Percentiles rank a stretch among this genome's conserved stretches.
Conservation (phyloP, 37 sponge, comb jelly and placozoan genomes). For the Halichondria panicea region DNA sequence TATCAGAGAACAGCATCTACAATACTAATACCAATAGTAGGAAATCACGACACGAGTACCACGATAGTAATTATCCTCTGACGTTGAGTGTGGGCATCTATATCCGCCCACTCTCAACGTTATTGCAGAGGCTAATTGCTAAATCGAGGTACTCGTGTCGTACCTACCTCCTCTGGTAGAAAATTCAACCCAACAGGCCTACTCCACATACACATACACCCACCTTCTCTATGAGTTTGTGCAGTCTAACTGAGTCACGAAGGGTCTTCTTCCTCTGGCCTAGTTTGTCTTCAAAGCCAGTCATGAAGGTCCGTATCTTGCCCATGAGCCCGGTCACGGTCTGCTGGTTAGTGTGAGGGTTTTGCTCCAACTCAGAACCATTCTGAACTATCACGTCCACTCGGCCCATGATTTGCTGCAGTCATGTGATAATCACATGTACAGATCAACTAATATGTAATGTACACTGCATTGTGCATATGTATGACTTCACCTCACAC, state of each 20-base stretch:
- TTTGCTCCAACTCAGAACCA: slow-evolving; percentile 22
- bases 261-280: slow-evolving; percentile 47
- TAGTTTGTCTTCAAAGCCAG: slow-evolving; percentile 42
- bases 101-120: too few species aligned
- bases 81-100: too few species aligned
- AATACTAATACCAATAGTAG: too few species aligned
- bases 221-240: slow-evolving; percentile 58
- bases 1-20: too few species aligned
- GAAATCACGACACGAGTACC: too few species aligned
- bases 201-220: too few species aligned
- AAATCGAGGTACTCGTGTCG: too few species aligned
- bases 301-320: slow-evolving; percentile 30
- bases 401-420: slow-evolving; percentile 46
- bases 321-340: slow-evolving; percentile 24
- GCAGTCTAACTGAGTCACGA: slow-evolving; percentile 45
- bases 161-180: too few species aligned
- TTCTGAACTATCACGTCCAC: slow-evolving; percentile 15
- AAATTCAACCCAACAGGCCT: too few species aligned
- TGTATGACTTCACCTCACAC: too few species aligned
- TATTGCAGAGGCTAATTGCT: too few species aligned
- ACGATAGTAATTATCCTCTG: too few species aligned
- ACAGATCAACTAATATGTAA: not conserved
- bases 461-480: slow-evolving; percentile 1
- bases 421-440: not conserved
- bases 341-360: slow-evolving; percentile 7